These are phyloP conservation scores for Polyodon spathula DNA, from an alignment of 2,113 vertebrate species.

Conservation along the genomic window DNA sequence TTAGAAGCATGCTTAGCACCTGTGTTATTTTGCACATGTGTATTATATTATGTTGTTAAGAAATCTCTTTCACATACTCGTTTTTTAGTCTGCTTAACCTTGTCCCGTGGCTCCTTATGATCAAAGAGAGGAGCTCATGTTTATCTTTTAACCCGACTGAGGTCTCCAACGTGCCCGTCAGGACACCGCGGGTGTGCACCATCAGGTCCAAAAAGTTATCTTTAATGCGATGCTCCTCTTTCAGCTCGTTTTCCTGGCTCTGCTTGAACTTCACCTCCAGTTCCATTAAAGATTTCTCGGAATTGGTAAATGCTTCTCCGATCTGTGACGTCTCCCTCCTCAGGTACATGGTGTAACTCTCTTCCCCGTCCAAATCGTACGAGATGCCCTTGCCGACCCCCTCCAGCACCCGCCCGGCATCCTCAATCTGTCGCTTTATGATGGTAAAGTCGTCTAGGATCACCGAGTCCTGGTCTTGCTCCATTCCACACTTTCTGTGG, in stretches of 20 bases:
- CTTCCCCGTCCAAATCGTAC: constrained; percentile 90
- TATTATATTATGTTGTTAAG: too few relatives aligned
- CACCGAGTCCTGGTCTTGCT: constrained; percentile 60
- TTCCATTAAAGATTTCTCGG: constrained; percentile 86
- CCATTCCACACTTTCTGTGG: constrained; percentile 62
- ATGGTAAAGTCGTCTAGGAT: constrained; percentile 84
- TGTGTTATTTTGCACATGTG: too few relatives aligned
- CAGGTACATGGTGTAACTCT: constrained; percentile 86
- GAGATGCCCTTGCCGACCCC: constrained; percentile 85
- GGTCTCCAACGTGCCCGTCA: constrained; percentile 77
- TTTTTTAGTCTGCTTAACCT: constrained; percentile 82
- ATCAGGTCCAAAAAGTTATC: constrained; percentile 85
- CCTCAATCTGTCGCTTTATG: constrained; percentile 84
- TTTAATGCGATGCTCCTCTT: constrained; percentile 71
- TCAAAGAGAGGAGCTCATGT: constrained; percentile 83
- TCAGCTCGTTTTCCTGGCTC: constrained; percentile 78
- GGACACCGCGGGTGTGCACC: constrained; percentile 73
- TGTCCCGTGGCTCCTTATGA: constrained; percentile 87
- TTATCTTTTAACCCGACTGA: constrained; percentile 84
- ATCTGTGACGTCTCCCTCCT: constrained; percentile 83
- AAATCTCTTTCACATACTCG: constrained; percentile 71
- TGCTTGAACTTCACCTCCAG: constrained; percentile 92
- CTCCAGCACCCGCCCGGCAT: constrained; percentile 86
- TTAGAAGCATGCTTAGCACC: too few relatives aligned
- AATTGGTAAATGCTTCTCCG: constrained; percentile 82